Evolutionary conservation across 2,113 vertebrate species (phyloP), one percentile per base, ranked within the genome.

Genomic region (Rhinopithecus roxellana): DNA sequence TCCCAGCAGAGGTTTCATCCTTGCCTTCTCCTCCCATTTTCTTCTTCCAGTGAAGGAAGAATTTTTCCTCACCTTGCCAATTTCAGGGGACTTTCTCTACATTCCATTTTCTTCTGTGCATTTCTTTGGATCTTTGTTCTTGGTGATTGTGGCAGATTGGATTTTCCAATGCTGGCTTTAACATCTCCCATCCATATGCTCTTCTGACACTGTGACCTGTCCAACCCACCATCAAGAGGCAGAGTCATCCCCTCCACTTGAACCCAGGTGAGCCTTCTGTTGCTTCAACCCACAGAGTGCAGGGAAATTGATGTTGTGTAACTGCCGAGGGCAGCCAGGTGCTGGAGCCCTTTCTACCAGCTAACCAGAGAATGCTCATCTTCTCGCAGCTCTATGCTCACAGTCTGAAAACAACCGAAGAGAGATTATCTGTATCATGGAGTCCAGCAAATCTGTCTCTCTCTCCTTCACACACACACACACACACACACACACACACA

Each of bases 261-360:
- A 52, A 38, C 55, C 22, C 67, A 72, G 45, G 8, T 30, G 23
- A 20, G 35, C 6, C 16, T 90, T 78, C 23, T 11, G 69, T 75
- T 64, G 74, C 20, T 79, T 78, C 79, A 57, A 16, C 38, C 67
- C 40, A 6, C 2, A 50, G 38, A 22, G 45, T 30, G 22, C n/a
- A 45, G 69, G 40, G 57, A 27, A 77, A 64, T 14, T 27, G 27
- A 23, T 45, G 78, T 27, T 57, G 4, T 22, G 35, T 89, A 35
- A 50, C 8, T 9, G 1, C 38, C 12, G 16, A 11, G 20, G 32
- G 30, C 57, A 77, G 20, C 7, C 0, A 0, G 32, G 38, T 38
- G 61, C 32, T 81, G 32, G 45, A 40, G 23, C 45, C 43, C 70
- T 6, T 43, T 70, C 25, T 27, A 22, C 67, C 55, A 2, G 67